These are phyloP conservation scores for Crambe crambe DNA, from an alignment of 37 sponge, comb jelly and placozoan species.

Conservation along the genomic window DNA sequence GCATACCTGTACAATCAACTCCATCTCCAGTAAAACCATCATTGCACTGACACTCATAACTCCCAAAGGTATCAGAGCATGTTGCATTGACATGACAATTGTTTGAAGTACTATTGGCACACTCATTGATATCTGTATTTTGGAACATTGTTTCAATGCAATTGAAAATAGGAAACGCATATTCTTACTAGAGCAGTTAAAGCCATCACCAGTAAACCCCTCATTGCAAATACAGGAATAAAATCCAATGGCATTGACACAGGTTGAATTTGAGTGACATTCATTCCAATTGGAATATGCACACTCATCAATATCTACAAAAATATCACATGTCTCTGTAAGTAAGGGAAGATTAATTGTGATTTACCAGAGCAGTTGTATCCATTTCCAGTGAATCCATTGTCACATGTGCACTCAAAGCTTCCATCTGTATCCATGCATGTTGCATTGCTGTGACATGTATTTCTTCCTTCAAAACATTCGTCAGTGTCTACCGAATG, in stretches of 20 bases:
- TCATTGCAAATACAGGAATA: neutral
- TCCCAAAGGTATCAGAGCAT: conserved; percentile 59
- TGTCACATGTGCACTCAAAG: no score
- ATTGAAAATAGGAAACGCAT: no score
- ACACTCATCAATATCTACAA: conserved; percentile 47
- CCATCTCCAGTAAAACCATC: conserved; percentile 25
- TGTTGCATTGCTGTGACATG: no score
- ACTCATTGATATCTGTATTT: conserved; percentile 68
- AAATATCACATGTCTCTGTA: neutral
- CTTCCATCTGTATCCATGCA: no score
- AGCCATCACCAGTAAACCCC: neutral
- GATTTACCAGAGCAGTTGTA: no score
- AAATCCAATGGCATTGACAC: neutral
- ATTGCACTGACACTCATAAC: conserved; percentile 47
- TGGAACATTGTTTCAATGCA: no score
- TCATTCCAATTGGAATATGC: neutral
- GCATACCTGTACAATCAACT: neutral
- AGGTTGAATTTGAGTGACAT: neutral
- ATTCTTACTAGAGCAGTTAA: neutral
- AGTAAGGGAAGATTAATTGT: no score
- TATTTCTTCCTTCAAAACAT: no score
- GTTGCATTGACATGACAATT: conserved; percentile 19
- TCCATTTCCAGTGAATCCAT: no score
- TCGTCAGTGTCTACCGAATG: no score
- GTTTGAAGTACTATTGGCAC: neutral